Evolutionary conservation across 2,113 vertebrate species (phyloP).

Genomic region (Peromyscus leucopus): DNA sequence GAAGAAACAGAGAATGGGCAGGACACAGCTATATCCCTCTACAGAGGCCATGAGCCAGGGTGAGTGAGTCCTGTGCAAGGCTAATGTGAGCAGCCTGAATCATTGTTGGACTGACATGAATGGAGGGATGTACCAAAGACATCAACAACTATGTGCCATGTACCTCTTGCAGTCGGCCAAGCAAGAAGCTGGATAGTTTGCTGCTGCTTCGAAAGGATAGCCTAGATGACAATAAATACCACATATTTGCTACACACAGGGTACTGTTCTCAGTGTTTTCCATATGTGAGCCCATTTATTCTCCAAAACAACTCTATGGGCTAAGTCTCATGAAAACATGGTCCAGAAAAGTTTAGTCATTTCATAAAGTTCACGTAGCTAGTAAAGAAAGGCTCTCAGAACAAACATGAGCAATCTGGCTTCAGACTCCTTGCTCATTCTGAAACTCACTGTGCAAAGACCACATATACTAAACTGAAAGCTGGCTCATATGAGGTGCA

Average conservation of each 20-base stretch:
- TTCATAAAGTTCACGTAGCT: neutral
- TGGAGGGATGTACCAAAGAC: neutral
- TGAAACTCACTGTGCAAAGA: neutral
- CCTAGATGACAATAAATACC: neutral
- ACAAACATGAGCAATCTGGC: neutral
- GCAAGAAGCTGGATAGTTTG: neutral
- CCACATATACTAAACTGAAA: neutral
- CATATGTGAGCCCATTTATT: neutral
- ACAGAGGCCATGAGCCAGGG: neutral
- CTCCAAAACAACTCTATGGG: neutral
- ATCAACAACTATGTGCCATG: neutral
- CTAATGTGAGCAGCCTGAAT: neutral
- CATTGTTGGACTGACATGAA: neutral
- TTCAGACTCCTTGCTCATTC: neutral
- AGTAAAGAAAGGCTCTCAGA: neutral
- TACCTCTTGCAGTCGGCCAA: neutral
- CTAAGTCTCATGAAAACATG: neutral
- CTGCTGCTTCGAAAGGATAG: neutral
- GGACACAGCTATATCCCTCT: neutral
- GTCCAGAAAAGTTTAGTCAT: constrained; percentile 2
- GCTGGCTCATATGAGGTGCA: neutral
- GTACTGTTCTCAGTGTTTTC: neutral
- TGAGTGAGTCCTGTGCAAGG: neutral
- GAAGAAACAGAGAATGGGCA: neutral
- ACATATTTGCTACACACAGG: neutral